Evolutionary conservation across 2,888 invertebrate genomes (phyloP), one percentile per base, ranked within the genome.

Genomic region (Diaphora mendica): DNA sequence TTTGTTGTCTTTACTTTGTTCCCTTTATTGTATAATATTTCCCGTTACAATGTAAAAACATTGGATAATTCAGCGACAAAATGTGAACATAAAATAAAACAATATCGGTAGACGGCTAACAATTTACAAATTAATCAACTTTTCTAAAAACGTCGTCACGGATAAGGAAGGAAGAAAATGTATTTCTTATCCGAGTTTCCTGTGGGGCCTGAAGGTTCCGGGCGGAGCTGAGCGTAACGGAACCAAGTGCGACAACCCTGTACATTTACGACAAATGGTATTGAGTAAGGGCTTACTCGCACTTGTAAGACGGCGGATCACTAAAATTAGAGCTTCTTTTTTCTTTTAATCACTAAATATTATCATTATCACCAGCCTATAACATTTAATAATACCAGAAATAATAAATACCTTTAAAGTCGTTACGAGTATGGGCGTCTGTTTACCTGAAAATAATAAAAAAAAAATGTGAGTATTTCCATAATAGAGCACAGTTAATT

Each of bases 41-140:
- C 67, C 66, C 68, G 67, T 64, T 51, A 23, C 23, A 26, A 55
- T 62, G 77, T 73, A 74, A 64, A 76, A 44, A 62, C 65, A 26
- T 17, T 48, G 20, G 51, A 51, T 17, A 33, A 65, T 26, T 30
- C 11, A 7, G 15, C 33, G 20, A 48, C 66, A 66, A 76, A 81
- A 79, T 72, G 71, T 30, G 44, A 73, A 72, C 64, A 76, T 73
- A 79, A 64, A 64, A 73, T 51, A 67, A 74, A 70, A 80, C 77
- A 81, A 78, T 82, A 76, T 78, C 74, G 68, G 71, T 26, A 67
- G 68, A 72, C 71, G 67, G 65, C 71, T 20, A 39, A 84, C 79
- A 79, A 82, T 80, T 76, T 70, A 5, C 73, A 77, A 79, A 81
- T 85, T 79, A 81, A 79, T 85, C 79, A 81, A 82, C 72, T 85